These are phyloP conservation scores for Dermatemys mawii DNA, from an alignment of 2,113 vertebrate species.

Conservation along the genomic window DNA sequence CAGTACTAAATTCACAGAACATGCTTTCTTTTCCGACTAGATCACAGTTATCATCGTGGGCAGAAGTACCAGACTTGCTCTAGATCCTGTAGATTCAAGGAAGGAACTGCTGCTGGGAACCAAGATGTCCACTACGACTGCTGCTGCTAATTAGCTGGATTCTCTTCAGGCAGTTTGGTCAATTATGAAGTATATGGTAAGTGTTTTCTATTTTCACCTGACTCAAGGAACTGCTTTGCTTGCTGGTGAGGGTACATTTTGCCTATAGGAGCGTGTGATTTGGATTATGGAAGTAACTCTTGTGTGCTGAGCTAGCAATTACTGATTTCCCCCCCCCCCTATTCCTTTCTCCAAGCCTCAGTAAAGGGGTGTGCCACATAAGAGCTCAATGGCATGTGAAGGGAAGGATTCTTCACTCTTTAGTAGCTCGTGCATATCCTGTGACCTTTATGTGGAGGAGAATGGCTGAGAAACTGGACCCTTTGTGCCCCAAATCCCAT, in stretches of 20 bases:
- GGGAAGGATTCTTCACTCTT: not conserved
- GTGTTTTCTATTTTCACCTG: not conserved
- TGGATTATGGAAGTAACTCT: not conserved
- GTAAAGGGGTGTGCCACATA: not conserved
- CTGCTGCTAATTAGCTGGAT: not conserved
- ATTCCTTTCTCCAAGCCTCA: not conserved
- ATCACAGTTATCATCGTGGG: not conserved
- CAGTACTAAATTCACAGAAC: not conserved
- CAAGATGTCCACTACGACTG: not conserved
- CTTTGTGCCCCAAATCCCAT: not conserved
- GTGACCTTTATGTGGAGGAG: not conserved
- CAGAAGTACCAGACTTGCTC: not conserved
- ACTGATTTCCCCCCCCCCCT: not conserved
- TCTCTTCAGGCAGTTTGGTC: conserved; percentile 3
- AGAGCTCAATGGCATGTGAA: not conserved
- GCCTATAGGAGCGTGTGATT: not conserved
- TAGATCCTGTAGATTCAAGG: not conserved
- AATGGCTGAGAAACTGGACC: not conserved
- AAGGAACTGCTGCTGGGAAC: not conserved
- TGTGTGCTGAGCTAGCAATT: not conserved
- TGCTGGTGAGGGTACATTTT: not conserved
- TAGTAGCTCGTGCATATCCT: not conserved
- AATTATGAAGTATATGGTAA: not conserved
- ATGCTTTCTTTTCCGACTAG: not conserved
- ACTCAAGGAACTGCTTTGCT: not conserved